phyloP scores from a whole-genome alignment of 2,888 invertebrate species.

The Phasia obesa region DNA sequence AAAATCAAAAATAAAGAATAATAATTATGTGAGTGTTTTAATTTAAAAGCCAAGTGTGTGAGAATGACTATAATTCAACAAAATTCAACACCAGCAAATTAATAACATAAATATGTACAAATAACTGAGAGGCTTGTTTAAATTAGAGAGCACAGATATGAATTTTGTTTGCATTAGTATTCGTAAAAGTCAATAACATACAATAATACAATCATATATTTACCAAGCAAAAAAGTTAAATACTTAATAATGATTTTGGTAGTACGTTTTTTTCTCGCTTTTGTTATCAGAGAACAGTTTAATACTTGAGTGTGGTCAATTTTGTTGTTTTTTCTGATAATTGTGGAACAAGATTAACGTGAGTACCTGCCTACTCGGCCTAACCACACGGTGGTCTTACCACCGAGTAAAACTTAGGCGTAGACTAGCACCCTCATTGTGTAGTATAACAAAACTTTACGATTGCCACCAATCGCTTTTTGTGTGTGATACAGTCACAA shows the following conservation, averaged over 20 bases:
- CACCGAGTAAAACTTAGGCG: no score
- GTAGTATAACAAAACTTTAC: no score
- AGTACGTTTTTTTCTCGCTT: constrained; percentile 32
- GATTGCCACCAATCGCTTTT: no score
- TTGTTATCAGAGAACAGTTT: constrained; percentile 55
- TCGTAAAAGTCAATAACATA: constrained; percentile 20
- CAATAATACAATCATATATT: neutral
- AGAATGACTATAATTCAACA: constrained; percentile 41
- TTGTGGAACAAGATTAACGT: no score
- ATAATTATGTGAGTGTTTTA: neutral
- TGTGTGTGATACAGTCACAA: no score
- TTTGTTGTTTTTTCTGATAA: no score
- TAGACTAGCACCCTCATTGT: no score
- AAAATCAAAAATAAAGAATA: neutral
- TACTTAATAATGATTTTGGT: constrained; percentile 46
- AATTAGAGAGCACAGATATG: constrained; percentile 55
- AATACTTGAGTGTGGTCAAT: constrained; percentile 25
- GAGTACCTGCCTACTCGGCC: no score
- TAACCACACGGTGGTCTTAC: no score
- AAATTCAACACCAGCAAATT: constrained; percentile 26
- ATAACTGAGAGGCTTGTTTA: constrained; percentile 62
- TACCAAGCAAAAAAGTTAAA: constrained; percentile 26
- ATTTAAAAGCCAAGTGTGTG: constrained; percentile 26
- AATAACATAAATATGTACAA: constrained; percentile 43
- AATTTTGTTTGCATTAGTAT: constrained; percentile 22